A percentile compares a stretch with the other conserved stretches of the same genome.
Evolutionary conservation across 2,888 invertebrate genomes (phyloP).

Genomic region (Myopa testacea): DNA sequence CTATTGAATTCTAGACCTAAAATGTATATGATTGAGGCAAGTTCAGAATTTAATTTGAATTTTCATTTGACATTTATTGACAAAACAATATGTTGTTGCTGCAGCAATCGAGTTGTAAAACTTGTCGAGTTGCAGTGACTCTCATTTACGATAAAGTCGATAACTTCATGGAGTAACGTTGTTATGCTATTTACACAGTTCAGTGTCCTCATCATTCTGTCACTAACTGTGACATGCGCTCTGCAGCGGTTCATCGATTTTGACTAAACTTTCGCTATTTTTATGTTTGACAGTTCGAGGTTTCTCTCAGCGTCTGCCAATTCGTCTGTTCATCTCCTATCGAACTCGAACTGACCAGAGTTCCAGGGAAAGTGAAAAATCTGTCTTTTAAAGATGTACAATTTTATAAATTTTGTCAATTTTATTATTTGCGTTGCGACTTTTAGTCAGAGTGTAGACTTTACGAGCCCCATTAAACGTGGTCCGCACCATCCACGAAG

Average conservation of each 20-base stretch:
- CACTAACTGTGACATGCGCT: constrained; percentile 28
- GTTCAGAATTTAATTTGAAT: constrained; percentile 37
- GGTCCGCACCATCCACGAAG: constrained; percentile 78
- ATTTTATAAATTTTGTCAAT: constrained; percentile 58
- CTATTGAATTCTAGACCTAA: neutral
- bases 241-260: constrained; percentile 29
- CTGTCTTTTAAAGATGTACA: constrained; percentile 52
- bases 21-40: neutral
- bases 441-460: constrained; percentile 57
- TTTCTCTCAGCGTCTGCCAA: neutral
- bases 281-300: constrained; percentile 8
- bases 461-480: constrained; percentile 64
- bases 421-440: constrained; percentile 61
- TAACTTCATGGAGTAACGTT: neutral
- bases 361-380: neutral
- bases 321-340: too few species aligned
- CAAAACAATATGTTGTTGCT: constrained; percentile 48
- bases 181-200: neutral
- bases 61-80: constrained; percentile 49
- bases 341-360: too few species aligned
- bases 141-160: too few species aligned
- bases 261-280: neutral
- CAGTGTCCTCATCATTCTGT: neutral
- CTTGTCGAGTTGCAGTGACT: neutral
- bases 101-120: constrained; percentile 16